Conservation (phyloP, 2,113 vertebrate genomes). For the Ptilonorhynchus violaceus region DNA sequence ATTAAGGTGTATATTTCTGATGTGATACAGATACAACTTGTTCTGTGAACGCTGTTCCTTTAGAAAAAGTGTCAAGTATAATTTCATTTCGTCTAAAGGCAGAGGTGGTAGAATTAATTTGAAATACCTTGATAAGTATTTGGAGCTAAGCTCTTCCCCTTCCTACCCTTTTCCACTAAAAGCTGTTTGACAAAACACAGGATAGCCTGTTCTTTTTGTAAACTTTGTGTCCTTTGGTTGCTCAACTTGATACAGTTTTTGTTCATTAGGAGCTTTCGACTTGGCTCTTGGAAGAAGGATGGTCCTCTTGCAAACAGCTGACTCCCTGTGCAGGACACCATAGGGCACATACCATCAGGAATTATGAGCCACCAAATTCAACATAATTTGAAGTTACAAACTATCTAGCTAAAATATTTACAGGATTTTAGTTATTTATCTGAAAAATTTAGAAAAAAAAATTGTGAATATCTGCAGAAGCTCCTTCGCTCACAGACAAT, state of each 20-base stretch:
- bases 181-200: background rate
- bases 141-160: background rate
- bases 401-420: background rate
- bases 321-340: background rate
- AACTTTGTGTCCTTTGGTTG: background rate
- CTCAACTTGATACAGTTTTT: background rate
- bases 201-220: background rate
- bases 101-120: background rate
- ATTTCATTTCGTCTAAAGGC: background rate
- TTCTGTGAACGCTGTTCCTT: background rate
- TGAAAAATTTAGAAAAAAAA: background rate
- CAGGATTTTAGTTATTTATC: background rate
- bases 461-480: background rate
- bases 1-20: background rate
- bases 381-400: background rate
- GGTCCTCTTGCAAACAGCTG: background rate
- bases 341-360: background rate
- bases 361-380: background rate
- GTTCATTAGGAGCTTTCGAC: background rate
- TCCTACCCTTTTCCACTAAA: background rate
- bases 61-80: background rate
- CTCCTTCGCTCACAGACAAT: background rate
- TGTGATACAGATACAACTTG: background rate
- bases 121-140: background rate
- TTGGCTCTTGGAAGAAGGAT: background rate